Percentiles rank a stretch among this genome's conserved stretches.
Evolutionary conservation across 2,113 vertebrate genomes (phyloP).

Genomic region (Crotalus viridis): DNA sequence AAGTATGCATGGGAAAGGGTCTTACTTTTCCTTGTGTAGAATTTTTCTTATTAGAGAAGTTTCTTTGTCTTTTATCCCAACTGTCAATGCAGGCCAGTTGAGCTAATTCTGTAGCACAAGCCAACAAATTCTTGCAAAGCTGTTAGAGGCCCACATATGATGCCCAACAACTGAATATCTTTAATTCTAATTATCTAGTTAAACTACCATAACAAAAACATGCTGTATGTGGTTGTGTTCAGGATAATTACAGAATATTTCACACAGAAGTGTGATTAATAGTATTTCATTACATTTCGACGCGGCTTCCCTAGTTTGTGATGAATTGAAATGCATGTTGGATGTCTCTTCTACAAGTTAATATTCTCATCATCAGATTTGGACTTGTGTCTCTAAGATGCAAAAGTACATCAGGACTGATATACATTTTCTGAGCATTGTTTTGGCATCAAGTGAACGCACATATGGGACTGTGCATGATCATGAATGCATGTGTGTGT

Average conservation of each 20-base stretch:
- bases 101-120: background rate
- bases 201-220: constrained; percentile 71
- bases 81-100: background rate
- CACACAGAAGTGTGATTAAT: constrained; percentile 50
- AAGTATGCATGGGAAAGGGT: background rate
- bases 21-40: background rate
- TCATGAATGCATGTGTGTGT: background rate
- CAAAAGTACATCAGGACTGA: constrained; percentile 36
- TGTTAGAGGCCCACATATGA: constrained; percentile 30
- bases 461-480: background rate
- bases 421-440: constrained; percentile 28
- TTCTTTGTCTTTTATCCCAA: background rate
- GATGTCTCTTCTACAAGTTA: background rate
- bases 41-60: background rate
- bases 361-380: constrained; percentile 38
- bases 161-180: constrained; percentile 43
- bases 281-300: constrained; percentile 34
- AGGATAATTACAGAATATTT: constrained; percentile 56
- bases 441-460: constrained; percentile 36
- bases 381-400: constrained; percentile 19
- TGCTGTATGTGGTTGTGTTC: constrained; percentile 42
- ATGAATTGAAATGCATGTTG: constrained; percentile 39
- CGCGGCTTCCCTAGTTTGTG: constrained; percentile 39
- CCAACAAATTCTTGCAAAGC: constrained; percentile 7
- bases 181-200: constrained; percentile 64